phyloP scores from a whole-genome alignment of 2,888 invertebrate genomes.

The Caenorhabditis drosophilae region DNA sequence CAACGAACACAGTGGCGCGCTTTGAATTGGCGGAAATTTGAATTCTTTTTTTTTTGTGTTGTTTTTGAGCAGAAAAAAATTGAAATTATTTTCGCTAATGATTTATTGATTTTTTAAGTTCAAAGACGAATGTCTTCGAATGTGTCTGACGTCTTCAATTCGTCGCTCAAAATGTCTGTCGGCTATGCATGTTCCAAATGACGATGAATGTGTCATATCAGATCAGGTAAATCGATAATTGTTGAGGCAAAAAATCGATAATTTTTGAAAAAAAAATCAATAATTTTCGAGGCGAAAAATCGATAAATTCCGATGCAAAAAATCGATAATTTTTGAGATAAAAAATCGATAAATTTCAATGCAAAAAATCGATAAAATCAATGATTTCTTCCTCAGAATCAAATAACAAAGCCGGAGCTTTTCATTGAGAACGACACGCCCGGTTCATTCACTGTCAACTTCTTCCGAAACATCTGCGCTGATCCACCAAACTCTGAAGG shows the following conservation, averaged over 20 bases:
- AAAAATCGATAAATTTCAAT: no score
- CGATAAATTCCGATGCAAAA: no score
- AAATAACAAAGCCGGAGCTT: conserved; percentile 33
- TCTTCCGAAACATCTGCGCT: conserved; percentile 33
- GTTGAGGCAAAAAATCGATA: no score
- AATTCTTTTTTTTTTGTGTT: no score
- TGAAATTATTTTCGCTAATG: background rate
- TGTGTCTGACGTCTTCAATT: conserved; percentile 36
- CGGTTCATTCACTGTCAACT: conserved; percentile 31
- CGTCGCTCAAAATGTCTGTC: conserved; percentile 35
- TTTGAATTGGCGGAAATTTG: no score
- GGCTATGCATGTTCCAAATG: conserved; percentile 41
- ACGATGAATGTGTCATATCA: conserved; percentile 42
- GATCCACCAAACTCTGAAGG: conserved; percentile 35
- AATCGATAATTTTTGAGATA: no score
- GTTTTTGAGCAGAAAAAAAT: background rate
- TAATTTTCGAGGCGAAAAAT: no score
- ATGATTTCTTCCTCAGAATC: no score
- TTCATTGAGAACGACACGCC: conserved; percentile 36
- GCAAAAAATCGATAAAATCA: no score
- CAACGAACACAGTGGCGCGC: background rate
- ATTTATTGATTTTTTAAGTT: conserved; percentile 44
- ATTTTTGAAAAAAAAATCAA: background rate
- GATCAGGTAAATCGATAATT: conserved; percentile 24
- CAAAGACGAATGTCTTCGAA: conserved; percentile 44